Evolutionary conservation across 2,797 vertebrate species (phyloP), one percentile per base, ranked within the genome.

Genomic region (Pipistrellus nathusii): DNA sequence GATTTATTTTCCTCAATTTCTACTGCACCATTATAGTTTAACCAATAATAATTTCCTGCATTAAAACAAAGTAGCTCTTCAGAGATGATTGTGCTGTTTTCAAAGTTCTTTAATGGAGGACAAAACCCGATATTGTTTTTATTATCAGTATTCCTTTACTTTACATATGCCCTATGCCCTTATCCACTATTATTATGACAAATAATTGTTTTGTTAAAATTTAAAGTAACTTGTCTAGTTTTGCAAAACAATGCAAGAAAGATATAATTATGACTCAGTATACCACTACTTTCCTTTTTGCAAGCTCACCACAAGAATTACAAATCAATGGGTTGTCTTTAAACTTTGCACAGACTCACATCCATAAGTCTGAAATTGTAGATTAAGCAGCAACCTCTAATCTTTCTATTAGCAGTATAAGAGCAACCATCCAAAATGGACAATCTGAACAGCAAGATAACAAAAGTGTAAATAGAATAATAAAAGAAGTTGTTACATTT

Each of bases 251-350:
- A 69, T 76, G 25, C 44, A 18, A 73, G 82, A 90, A 93, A 72
- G 9, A 87, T 88, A 41, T 14, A 91, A 91, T 8, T 72, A 53
- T 91, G 66, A 32, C 25, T 90, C 57, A 44, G 20, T 90, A 88
- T 66, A 80, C 66, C 20, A 32, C 1, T 57, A n/a, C 2, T 94
- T 90, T 59, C 14, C 80, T 57, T 9, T 90, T 82, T 86, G 9
- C 3, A 73, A 27, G 11, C 27, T 93, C 15, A 66, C 78, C 48
- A 86, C 51, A 76, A 59, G 41, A 95, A 92, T 77, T 95, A 62
- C 41, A 97, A 94, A 95, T 91, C 93, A 95, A 90, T 83, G 23
- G 94, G 25, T 46, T 86, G 15, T 44, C 38, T 96, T 92, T 95
- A 80, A 92, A 93, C n/a, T 95, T 23, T 66, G 73, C 3, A 51